Percentiles rank a stretch among this genome's conserved stretches.
These are phyloP conservation scores for Thecocarcelia acutangulata DNA, from an alignment of 2,888 invertebrate genomes.

Conservation along the genomic window DNA sequence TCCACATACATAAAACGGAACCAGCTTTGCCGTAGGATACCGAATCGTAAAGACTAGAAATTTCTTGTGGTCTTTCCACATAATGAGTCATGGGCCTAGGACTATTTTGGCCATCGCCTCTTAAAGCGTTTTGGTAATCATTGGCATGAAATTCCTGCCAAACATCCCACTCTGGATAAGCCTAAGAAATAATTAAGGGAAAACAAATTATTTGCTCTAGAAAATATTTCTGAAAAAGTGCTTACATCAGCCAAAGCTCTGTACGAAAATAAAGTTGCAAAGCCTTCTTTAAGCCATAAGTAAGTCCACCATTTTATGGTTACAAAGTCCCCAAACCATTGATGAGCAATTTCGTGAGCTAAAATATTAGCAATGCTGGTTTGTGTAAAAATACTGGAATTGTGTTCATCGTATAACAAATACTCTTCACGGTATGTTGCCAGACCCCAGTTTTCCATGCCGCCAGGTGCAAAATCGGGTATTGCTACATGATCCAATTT, in stretches of 20 bases:
- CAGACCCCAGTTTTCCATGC: slow-evolving; percentile 97
- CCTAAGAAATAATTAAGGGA: slow-evolving; percentile 77
- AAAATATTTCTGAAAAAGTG: neutral
- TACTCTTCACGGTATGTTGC: slow-evolving; percentile 84
- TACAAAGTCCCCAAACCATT: slow-evolving; percentile 91
- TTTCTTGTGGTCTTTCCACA: slow-evolving; percentile 91
- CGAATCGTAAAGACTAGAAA: slow-evolving; percentile 90
- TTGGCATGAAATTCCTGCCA: slow-evolving; percentile 89
- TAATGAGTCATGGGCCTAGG: slow-evolving; percentile 91
- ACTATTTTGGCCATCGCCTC: slow-evolving; percentile 87
- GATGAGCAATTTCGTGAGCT: slow-evolving; percentile 86
- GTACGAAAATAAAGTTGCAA: slow-evolving; percentile 80
- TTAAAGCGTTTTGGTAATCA: slow-evolving; percentile 88
- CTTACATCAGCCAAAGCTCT: slow-evolving; percentile 76
- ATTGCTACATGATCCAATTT: slow-evolving; percentile 95
- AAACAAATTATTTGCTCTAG: neutral
- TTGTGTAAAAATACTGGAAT: slow-evolving; percentile 76
- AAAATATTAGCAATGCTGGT: slow-evolving; percentile 83
- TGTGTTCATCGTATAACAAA: slow-evolving; percentile 75
- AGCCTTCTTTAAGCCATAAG: slow-evolving; percentile 89
- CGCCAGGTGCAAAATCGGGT: slow-evolving; percentile 91
- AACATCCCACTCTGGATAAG: slow-evolving; percentile 86
- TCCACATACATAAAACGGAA: slow-evolving; percentile 82
- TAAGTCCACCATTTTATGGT: slow-evolving; percentile 87
- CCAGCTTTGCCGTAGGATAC: slow-evolving; percentile 96